Conservation (phyloP, 2,888 invertebrate species). For the Limnephilus auricula region DNA sequence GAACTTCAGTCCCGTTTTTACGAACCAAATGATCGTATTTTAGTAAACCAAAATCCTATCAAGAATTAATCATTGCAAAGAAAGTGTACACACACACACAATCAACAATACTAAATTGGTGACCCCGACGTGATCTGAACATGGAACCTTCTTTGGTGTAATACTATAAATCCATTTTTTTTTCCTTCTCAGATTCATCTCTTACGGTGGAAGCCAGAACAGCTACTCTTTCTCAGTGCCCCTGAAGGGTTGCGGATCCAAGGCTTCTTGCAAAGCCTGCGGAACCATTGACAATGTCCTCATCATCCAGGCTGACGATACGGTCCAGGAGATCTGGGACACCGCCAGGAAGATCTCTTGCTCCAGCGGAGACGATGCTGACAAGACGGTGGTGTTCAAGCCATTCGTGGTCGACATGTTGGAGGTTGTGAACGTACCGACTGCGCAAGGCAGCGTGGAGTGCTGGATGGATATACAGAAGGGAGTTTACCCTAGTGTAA, state of each 20-base stretch:
- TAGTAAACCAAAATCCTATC: too few species aligned
- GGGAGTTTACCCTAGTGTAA: conserved; percentile 83
- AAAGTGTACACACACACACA: too few species aligned
- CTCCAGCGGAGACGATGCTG: conserved; percentile 70
- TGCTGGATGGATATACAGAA: conserved; percentile 89
- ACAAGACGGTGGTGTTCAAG: conserved; percentile 75
- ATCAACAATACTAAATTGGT: too few species aligned
- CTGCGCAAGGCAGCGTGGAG: conserved; percentile 81
- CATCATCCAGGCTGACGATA: conserved; percentile 83
- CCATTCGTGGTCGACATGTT: conserved; percentile 85
- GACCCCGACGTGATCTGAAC: too few species aligned
- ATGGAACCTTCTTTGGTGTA: neutral
- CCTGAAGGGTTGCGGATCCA: conserved; percentile 80
- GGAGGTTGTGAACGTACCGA: conserved; percentile 82
- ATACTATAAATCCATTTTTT: neutral
- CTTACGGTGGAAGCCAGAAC: conserved; percentile 78
- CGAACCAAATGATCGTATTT: too few species aligned
- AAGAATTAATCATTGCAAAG: too few species aligned
- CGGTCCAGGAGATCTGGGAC: conserved; percentile 82
- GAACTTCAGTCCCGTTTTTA: too few species aligned
- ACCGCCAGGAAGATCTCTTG: conserved; percentile 81
- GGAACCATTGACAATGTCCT: conserved; percentile 82
- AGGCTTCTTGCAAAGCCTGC: conserved; percentile 80
- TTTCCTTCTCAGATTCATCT: conserved; percentile 77
- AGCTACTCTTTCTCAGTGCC: conserved; percentile 82